phyloP scores from a whole-genome alignment of 2,797 vertebrate species.

The Periparus ater region DNA sequence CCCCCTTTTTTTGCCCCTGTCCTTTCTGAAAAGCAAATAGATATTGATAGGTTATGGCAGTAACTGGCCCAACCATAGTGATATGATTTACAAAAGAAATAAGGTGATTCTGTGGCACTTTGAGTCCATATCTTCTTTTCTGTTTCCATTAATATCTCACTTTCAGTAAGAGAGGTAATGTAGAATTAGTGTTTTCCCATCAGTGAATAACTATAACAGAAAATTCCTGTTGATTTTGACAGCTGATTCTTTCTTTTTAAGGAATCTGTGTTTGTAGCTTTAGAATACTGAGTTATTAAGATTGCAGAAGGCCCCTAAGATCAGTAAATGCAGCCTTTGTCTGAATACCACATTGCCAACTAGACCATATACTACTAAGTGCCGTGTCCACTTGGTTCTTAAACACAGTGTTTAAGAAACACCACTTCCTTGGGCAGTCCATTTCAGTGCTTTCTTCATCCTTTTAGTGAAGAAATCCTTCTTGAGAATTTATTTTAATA shows the following conservation, averaged over 20 bases:
- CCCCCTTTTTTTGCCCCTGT: fast-evolving
- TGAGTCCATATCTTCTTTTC: neutral
- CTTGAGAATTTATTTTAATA: neutral
- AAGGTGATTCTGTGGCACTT: neutral
- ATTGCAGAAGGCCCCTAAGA: neutral
- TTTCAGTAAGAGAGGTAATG: neutral
- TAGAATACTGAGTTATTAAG: neutral
- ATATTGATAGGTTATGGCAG: neutral
- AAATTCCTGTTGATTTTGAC: neutral
- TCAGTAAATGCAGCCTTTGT: neutral
- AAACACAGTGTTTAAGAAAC: no score
- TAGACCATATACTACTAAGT: neutral
- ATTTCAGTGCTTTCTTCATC: neutral
- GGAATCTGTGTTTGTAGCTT: neutral
- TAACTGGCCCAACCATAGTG: neutral
- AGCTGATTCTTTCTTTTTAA: neutral
- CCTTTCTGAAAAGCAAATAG: neutral
- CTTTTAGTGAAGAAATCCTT: neutral
- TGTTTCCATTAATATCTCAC: neutral
- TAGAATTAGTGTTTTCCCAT: neutral
- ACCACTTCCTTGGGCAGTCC: neutral
- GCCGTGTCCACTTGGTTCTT: neutral
- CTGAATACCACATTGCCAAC: neutral
- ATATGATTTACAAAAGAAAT: neutral
- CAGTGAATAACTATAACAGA: neutral